Evolutionary conservation across 1,140 invertebrate species (phyloP), one percentile per base, ranked within the genome.

Genomic region (Drosophila varians): DNA sequence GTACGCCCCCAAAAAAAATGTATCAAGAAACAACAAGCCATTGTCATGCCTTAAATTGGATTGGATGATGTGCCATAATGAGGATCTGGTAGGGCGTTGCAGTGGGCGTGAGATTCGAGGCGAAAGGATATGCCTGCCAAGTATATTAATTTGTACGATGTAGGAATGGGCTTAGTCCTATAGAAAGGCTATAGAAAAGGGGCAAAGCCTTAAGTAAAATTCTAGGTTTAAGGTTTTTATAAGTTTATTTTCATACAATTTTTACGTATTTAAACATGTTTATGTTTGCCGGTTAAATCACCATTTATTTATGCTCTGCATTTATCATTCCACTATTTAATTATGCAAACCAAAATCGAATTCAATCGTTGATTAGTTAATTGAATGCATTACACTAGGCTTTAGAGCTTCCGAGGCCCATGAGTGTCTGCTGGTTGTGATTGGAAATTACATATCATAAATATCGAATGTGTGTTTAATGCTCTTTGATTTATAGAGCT

Each of bases 21-120:
- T 74, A 72, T 66, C 54, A 71, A 72, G 73, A 68, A 66, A 82
- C 55, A 71, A 71, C 75, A 72, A 56, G 52, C 54, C 57, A 74
- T 74, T 46, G 42, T 43, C 62, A 49, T 60, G 56, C 52, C 68
- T 74, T 70, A 58, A 87, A 87, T 87, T 72, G 77, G 82, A 87
- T 87, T 66, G 86, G 74, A 87, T 88, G 74, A 87, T 88, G 82
- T 87, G 82, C 70, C 65, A 87, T 87, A 82, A 87, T 87, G 82
- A 87, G 60, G 60, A 66, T 66, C 26, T 47, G 12, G 28, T 16
- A 11, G 46, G 28, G 52, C 18, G 38, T 68, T 16, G 25, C 28
- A 31, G 45, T 36, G 25, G 25, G 18, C 31, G 31, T 12, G 3
- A 4, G 3, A 54, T 9, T 31, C 1, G 40, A 11, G 7, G 11